phyloP scores from a whole-genome alignment of 2,113 vertebrate genomes.

The Astur gentilis region DNA sequence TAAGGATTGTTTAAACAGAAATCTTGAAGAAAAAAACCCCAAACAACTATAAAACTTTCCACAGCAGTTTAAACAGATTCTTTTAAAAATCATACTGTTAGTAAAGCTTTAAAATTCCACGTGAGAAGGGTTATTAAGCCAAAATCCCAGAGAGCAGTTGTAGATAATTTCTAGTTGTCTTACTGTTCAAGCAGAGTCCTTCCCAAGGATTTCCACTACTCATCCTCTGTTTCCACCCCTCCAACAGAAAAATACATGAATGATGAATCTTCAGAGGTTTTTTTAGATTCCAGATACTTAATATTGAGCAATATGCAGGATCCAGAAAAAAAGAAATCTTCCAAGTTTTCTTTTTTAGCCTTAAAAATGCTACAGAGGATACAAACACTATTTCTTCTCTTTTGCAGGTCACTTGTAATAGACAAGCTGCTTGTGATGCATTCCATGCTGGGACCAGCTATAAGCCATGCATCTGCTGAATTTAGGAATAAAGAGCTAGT shows the following conservation, averaged over 20 bases:
- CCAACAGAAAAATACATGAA: not conserved
- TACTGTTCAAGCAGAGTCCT: not conserved
- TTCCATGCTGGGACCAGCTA: constrained; percentile 56
- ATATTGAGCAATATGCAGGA: not conserved
- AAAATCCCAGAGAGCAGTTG: not conserved
- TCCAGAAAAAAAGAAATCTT: not conserved
- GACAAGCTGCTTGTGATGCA: constrained; percentile 64
- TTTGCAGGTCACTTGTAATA: constrained; percentile 44
- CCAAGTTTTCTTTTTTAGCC: not conserved
- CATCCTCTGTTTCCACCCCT: not conserved
- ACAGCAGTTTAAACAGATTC: not conserved
- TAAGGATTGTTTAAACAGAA: not conserved
- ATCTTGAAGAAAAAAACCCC: not conserved
- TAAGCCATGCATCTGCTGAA: constrained; percentile 51
- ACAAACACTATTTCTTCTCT: constrained; percentile 37
- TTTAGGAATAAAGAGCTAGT: constrained; percentile 52
- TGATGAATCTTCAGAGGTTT: not conserved
- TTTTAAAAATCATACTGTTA: not conserved
- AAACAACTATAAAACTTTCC: not conserved
- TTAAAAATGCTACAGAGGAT: constrained; percentile 43
- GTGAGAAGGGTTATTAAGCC: not conserved
- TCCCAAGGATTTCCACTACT: not conserved
- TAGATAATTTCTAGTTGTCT: not conserved
- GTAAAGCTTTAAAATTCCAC: not conserved
- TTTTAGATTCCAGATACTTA: not conserved